phyloP scores from a whole-genome alignment of 2,888 invertebrate species.

The Venustoraphidia nigricollis region DNA sequence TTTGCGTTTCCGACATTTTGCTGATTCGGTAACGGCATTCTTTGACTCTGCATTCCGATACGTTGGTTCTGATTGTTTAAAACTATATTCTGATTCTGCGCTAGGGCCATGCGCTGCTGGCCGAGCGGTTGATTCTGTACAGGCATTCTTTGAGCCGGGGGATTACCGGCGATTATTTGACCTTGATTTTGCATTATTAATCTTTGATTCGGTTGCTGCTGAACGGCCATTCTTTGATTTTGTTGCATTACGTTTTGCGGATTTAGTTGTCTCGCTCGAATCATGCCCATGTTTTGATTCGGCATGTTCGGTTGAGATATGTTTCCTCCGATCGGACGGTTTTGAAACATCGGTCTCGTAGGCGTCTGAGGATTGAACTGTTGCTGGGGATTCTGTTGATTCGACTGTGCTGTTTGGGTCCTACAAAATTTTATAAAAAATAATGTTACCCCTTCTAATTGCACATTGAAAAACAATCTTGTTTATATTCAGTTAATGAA shows the following conservation, averaged over 20 bases:
- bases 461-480: not conserved
- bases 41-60: too few species aligned
- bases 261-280: not conserved
- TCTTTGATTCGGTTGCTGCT: not conserved
- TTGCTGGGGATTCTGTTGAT: constrained; percentile 1
- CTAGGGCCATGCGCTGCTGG: too few species aligned
- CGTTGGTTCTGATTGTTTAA: too few species aligned
- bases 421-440: not conserved
- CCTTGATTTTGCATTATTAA: not conserved
- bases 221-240: not conserved
- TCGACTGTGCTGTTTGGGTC: not conserved
- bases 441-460: not conserved
- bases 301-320: not conserved
- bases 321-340: not conserved
- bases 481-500: not conserved
- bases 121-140: not conserved
- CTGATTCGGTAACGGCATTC: too few species aligned
- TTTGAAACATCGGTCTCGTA: not conserved
- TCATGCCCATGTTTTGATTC: not conserved
- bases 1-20: too few species aligned
- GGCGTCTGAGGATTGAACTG: not conserved
- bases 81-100: too few species aligned
- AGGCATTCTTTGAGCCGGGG: not conserved
- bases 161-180: too few species aligned
- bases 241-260: not conserved